Conservation (phyloP, 2,797 vertebrate species). For the Streptopelia turtur region DNA sequence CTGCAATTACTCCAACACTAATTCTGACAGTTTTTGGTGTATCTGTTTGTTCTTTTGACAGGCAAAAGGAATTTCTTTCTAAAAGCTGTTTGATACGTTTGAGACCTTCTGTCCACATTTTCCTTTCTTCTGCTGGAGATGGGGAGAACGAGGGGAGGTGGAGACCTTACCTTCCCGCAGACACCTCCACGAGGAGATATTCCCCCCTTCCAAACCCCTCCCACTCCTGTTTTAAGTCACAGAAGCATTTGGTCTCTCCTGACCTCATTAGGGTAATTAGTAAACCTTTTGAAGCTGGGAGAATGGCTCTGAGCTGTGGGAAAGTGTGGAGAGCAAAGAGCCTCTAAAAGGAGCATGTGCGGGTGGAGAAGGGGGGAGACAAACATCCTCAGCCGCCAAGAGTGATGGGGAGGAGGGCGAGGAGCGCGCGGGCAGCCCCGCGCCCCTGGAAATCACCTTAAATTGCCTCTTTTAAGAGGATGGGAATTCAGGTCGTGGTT, state of each 20-base stretch:
- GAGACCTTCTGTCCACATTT: constrained; percentile 65
- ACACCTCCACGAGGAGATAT: neutral
- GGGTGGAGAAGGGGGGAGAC: neutral
- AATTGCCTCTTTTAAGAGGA: constrained; percentile 2
- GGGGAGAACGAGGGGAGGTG: neutral
- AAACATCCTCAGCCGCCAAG: neutral
- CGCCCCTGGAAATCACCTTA: constrained; percentile 1
- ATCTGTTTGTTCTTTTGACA: constrained; percentile 63
- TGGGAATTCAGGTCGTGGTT: neutral
- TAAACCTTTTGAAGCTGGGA: constrained; percentile 77
- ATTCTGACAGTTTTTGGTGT: constrained; percentile 57
- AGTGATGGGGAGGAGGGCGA: neutral
- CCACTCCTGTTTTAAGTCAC: constrained; percentile 40
- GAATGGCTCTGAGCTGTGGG: constrained; percentile 64
- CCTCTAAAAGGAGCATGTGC: neutral
- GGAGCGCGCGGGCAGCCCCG: neutral
- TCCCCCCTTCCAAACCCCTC: neutral
- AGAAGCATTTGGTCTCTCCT: constrained; percentile 73
- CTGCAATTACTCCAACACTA: constrained; percentile 71
- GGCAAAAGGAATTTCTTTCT: constrained; percentile 63
- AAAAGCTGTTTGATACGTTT: constrained; percentile 73
- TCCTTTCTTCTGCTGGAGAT: neutral
- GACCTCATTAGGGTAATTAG: constrained; percentile 82
- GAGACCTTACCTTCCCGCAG: neutral
- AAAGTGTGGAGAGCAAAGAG: constrained; percentile 40